A percentile compares a stretch with the other conserved stretches of the same genome.
These are phyloP conservation scores for Thomomys bottae DNA, from an alignment of 2,113 vertebrate genomes.

Conservation along the genomic window DNA sequence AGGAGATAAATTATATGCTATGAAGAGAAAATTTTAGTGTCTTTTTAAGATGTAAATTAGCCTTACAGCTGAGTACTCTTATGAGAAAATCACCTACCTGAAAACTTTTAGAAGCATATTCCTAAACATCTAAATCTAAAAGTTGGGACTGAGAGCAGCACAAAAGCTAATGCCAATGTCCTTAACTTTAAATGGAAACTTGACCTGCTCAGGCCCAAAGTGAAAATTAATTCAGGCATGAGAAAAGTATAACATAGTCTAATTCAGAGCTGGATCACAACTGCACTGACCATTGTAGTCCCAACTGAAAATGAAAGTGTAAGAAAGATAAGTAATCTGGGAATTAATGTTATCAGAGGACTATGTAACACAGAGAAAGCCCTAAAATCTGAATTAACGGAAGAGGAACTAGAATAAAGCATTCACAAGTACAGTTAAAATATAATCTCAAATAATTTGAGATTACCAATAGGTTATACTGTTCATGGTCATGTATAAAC, in stretches of 20 bases:
- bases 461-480: neutral
- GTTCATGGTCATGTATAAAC: neutral
- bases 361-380: neutral
- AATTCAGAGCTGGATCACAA: conserved; percentile 17
- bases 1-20: conserved; percentile 12
- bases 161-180: neutral
- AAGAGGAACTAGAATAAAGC: neutral
- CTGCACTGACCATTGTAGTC: conserved; percentile 13
- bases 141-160: conserved; percentile 19
- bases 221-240: conserved; percentile 20
- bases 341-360: conserved; percentile 27
- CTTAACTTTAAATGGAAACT: neutral
- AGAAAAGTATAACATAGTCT: neutral
- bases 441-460: conserved; percentile 31
- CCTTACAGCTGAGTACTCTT: conserved; percentile 45
- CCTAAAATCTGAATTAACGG: neutral
- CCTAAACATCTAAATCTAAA: conserved; percentile 45
- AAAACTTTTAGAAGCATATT: conserved; percentile 48
- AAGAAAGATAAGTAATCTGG: conserved; percentile 19
- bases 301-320: conserved; percentile 32
- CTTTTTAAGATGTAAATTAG: conserved; percentile 25
- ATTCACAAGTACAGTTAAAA: conserved; percentile 40
- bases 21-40: conserved; percentile 2
- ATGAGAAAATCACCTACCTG: conserved; percentile 66
- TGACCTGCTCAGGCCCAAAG: neutral